phyloP scores from a whole-genome alignment of 37 sponge, comb jelly and placozoan genomes.

The Theonella swinhoei region DNA sequence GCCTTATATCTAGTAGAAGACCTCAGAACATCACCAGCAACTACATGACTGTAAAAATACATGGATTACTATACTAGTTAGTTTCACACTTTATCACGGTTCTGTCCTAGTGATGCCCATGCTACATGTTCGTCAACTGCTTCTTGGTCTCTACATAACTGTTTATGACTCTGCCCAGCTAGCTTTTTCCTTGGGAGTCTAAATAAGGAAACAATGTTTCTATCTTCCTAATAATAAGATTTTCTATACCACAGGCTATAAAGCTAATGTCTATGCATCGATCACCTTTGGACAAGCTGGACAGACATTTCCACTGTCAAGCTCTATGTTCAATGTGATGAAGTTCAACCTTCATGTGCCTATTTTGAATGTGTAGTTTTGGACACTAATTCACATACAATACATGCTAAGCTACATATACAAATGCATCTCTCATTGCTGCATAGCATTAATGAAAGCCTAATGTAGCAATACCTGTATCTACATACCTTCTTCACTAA shows the following conservation, averaged over 20 bases:
- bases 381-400: neutral
- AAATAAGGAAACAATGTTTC: slow-evolving; percentile 15
- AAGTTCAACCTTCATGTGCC: slow-evolving; percentile 12
- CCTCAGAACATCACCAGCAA: slow-evolving; percentile 21
- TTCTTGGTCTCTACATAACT: neutral
- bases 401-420: slow-evolving; percentile 1
- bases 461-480: neutral
- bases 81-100: neutral
- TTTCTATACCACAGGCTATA: too few species aligned
- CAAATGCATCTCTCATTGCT: slow-evolving; percentile 2
- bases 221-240: neutral
- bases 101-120: neutral
- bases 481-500: neutral
- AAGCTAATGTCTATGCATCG: too few species aligned
- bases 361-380: neutral
- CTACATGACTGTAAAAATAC: slow-evolving; percentile 13
- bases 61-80: neutral
- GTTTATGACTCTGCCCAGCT: neutral
- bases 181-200: slow-evolving; percentile 31
- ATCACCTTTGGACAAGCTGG: slow-evolving; percentile 35
- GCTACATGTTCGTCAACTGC: slow-evolving; percentile 26
- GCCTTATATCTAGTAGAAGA: slow-evolving; percentile 10
- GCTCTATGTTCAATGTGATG: slow-evolving; percentile 11
- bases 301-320: slow-evolving; percentile 31
- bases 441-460: neutral